A percentile compares a stretch with the other conserved stretches of the same genome.
Conservation (phyloP, 2,113 vertebrate species). For the Periophthalmodon schlosseri region DNA sequence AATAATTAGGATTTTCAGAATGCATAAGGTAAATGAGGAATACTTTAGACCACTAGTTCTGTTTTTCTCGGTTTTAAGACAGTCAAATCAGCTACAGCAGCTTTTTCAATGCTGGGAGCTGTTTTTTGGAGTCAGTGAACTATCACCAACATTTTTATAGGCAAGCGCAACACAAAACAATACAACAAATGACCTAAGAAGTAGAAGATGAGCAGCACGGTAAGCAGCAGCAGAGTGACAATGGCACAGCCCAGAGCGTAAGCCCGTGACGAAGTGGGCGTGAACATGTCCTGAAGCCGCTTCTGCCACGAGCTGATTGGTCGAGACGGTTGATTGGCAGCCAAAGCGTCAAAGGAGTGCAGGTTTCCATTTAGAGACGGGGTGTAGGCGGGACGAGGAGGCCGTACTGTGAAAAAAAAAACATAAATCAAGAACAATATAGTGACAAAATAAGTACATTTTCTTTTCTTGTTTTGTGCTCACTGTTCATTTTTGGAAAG, state of each 20-base stretch:
- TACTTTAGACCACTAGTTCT: too few relatives aligned
- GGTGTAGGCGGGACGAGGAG: slow-evolving; percentile 50
- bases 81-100: too few relatives aligned
- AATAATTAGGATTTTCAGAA: too few relatives aligned
- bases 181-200: slow-evolving; percentile 60
- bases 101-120: too few relatives aligned
- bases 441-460: too few relatives aligned
- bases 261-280: slow-evolving; percentile 54
- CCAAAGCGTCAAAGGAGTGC: slow-evolving; percentile 18
- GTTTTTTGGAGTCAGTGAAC: too few relatives aligned
- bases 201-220: slow-evolving; percentile 68
- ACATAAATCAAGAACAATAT: background rate
- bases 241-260: slow-evolving; percentile 76
- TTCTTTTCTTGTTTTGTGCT: background rate
- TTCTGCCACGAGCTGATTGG: slow-evolving; percentile 49
- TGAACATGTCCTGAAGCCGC: slow-evolving; percentile 59
- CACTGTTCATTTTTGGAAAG: background rate
- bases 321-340: slow-evolving; percentile 40
- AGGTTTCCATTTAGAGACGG: slow-evolving; percentile 66
- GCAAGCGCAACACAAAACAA: background rate
- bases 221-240: slow-evolving; percentile 75
- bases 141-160: too few relatives aligned
- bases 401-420: slow-evolving; percentile 8
- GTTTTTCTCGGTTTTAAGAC: too few relatives aligned
- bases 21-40: too few relatives aligned